Percentiles rank a stretch among this genome's conserved stretches.
phyloP scores from a whole-genome alignment of 2,888 invertebrate species.

The Oligia strigilis region DNA sequence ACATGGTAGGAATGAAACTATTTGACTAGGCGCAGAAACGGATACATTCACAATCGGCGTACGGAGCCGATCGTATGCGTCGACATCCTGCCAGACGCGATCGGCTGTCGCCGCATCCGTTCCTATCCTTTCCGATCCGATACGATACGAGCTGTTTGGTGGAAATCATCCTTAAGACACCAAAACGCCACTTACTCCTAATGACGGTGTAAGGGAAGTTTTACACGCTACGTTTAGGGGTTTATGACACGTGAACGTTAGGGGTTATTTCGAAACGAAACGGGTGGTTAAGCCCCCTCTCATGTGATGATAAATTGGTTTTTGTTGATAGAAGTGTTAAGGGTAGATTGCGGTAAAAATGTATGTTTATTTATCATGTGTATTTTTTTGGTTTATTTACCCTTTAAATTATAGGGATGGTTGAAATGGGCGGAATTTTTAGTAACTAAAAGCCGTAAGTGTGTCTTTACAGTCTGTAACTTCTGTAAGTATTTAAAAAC shows the following conservation, averaged over 20 bases:
- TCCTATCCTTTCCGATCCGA: too few relatives aligned
- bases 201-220: conserved; percentile 52
- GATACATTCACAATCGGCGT: too few relatives aligned
- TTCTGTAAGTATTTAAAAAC: background rate
- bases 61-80: too few relatives aligned
- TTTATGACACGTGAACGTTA: conserved; percentile 72
- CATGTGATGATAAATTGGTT: conserved; percentile 65
- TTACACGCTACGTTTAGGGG: conserved; percentile 70
- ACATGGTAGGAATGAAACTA: too few relatives aligned
- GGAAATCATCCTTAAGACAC: conserved; percentile 11
- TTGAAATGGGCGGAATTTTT: background rate
- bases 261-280: conserved; percentile 59
- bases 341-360: conserved; percentile 53
- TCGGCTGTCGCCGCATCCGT: too few relatives aligned
- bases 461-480: background rate
- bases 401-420: conserved; percentile 12
- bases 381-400: conserved; percentile 44
- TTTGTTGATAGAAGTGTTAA: conserved; percentile 63
- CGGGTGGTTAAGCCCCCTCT: conserved; percentile 52
- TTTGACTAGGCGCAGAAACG: too few relatives aligned
- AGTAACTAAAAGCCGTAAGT: too few relatives aligned
- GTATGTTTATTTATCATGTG: conserved; percentile 19
- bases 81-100: too few relatives aligned
- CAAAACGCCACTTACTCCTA: conserved; percentile 54
- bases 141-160: too few relatives aligned